These are phyloP conservation scores for Tethya wilhelma DNA, from an alignment of 37 sponge, comb jelly and placozoan species.

Conservation along the genomic window DNA sequence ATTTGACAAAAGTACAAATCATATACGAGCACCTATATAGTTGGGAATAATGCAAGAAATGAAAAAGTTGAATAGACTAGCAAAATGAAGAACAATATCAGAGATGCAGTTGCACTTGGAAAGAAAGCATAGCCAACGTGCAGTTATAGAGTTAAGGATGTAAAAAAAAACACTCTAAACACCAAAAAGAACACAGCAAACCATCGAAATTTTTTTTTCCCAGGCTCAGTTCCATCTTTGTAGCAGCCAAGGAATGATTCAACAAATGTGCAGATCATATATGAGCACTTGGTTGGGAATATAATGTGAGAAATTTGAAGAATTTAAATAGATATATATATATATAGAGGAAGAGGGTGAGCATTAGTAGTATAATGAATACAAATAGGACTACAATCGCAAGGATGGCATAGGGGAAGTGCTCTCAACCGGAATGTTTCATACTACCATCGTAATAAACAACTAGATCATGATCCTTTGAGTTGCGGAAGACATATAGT, in stretches of 20 bases:
- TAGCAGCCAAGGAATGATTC: slow-evolving; percentile 2
- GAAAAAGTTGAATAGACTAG: no score
- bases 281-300: neutral
- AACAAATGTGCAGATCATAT: slow-evolving; percentile 15
- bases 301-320: neutral
- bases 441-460: no score
- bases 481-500: no score
- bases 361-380: neutral
- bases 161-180: no score
- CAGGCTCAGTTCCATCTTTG: no score
- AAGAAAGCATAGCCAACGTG: no score
- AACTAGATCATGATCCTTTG: no score
- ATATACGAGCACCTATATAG: neutral
- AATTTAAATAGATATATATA: neutral
- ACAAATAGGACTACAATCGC: slow-evolving; percentile 6
- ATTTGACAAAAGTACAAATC: slow-evolving; percentile 7
- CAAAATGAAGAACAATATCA: no score
- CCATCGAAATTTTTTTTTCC: no score
- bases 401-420: slow-evolving; percentile 9
- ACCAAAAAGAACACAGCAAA: no score
- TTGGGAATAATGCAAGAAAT: neutral
- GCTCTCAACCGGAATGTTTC: neutral
- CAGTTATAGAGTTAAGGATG: no score
- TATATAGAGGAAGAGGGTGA: slow-evolving; percentile 24
- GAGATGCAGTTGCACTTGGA: no score